phyloP scores from a whole-genome alignment of 2,113 vertebrate species.

The Apodemus sylvaticus region DNA sequence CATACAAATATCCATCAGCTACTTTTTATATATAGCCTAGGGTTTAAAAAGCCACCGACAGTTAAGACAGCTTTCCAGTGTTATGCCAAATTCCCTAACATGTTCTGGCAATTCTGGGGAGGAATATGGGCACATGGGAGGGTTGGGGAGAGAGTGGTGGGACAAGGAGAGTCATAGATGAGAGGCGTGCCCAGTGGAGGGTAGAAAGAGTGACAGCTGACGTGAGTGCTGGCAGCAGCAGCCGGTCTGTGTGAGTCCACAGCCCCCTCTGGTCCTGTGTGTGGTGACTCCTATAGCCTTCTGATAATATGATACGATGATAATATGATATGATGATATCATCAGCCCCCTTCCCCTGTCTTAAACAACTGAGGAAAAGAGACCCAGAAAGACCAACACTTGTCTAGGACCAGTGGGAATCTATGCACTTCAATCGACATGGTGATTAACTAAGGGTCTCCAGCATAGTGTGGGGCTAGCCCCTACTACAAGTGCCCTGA shows the following conservation, averaged over 20 bases:
- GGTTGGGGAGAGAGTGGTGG: background rate
- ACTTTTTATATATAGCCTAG: conserved; percentile 1
- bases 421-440: conserved; percentile 36
- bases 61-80: conserved; percentile 12
- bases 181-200: background rate
- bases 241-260: background rate
- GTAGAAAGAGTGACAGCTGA: conserved; percentile 44
- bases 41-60: conserved; percentile 11
- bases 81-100: conserved; percentile 32
- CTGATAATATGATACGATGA: too few species aligned
- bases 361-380: conserved; percentile 1
- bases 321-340: too few species aligned
- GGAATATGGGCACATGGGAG: background rate
- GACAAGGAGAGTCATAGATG: background rate
- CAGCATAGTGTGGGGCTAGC: conserved; percentile 13
- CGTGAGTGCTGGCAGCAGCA: background rate
- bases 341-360: background rate
- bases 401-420: conserved; percentile 21
- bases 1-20: background rate
- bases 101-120: conserved; percentile 27
- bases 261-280: background rate
- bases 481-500: background rate
- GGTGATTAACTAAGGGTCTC: conserved; percentile 30
- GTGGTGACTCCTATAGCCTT: background rate
- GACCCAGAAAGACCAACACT: conserved; percentile 42